Base-by-base conservation (phyloP, 2,888 invertebrate species). In the Dascillus cervinus region DNA sequence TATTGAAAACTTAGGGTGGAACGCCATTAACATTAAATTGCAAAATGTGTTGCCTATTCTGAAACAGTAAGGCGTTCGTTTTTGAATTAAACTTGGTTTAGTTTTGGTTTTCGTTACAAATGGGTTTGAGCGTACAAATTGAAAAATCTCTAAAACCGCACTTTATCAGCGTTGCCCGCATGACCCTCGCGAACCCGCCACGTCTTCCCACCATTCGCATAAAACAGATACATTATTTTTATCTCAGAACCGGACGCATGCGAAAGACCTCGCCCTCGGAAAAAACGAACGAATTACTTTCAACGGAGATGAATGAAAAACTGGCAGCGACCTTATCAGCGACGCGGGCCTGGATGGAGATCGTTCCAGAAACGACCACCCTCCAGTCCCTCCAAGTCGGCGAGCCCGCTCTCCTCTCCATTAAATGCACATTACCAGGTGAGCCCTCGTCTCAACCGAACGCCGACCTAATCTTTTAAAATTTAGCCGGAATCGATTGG, bases 261-360 rank as follows among this genome's bases (percentile, higher is more conserved):
- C 69, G 72, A 4, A 66, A 69, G 48, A 71, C 67, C 22, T 73
- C 67, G 45, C 64, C 66, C 71, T 49, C 71, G 58, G 53, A 67
- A 67, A 17, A 70, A 39, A 50, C 50, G 6, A 33, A 51, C 27
- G 69, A 68, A 66, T 3, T 30, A 23, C 12, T 30, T 3, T 32
- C 29, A 25, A 30, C 32, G 5, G 39, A 50, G 29, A 32, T 52
- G 24, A 32, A 39, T 6, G 49, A 50, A 34, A 47, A 47, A 24
- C 17, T 17, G 4, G 17, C 17, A 6, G 17, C 17, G 4, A 77
- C 82, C n/a, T 43, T 51, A 26, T 45, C 47, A 12, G 56, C 59
- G 5, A 77, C 82, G 1, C 67, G 79, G 27, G 80, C 82, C 22
- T 83, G 83, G 83, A 73, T 84, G 69, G 81, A 82, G 53, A 69